Percentiles rank a stretch among this genome's conserved stretches.
These are phyloP conservation scores for Littorina saxatilis DNA, from an alignment of 1,140 invertebrate genomes.

Conservation along the genomic window DNA sequence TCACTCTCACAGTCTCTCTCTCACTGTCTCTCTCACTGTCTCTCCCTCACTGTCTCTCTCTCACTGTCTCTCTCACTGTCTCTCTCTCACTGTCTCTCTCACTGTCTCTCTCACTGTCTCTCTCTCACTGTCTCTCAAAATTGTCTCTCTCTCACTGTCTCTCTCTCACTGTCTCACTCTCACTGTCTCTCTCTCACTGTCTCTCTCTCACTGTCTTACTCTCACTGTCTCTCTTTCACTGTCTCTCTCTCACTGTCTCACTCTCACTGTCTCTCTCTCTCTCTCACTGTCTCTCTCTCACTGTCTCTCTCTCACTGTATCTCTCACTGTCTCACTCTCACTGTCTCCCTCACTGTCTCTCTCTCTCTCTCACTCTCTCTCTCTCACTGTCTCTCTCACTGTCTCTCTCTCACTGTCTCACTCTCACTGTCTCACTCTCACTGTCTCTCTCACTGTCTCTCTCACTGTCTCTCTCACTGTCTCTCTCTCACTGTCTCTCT, in stretches of 20 bases:
- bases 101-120: neutral
- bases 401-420: neutral
- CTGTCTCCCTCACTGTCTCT: no score
- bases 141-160: neutral
- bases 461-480: no score
- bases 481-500: no score
- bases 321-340: no score
- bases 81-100: slow-evolving; percentile 10
- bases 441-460: no score
- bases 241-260: no score
- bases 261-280: neutral
- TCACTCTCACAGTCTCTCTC: neutral
- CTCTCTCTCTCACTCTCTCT: no score
- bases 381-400: neutral
- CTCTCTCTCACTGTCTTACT: neutral
- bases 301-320: no score
- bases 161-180: neutral
- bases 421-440: no score
- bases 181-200: neutral
- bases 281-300: no score
- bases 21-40: neutral
- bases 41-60: slow-evolving; percentile 12
- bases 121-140: neutral
- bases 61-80: neutral
- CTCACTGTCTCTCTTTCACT: no score